phyloP scores from a whole-genome alignment of 2,113 vertebrate species.

The Felis chaus region DNA sequence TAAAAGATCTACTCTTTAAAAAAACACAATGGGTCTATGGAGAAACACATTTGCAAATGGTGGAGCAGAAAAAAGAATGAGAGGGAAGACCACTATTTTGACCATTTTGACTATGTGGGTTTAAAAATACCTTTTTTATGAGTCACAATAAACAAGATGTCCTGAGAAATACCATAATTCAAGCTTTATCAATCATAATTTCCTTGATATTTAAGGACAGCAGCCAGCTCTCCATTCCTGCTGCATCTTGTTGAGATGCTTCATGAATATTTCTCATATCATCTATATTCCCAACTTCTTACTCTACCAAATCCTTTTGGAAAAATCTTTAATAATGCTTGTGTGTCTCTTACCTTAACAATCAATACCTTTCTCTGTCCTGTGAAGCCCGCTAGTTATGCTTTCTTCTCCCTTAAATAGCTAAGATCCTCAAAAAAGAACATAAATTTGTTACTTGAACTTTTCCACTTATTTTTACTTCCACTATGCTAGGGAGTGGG shows the following conservation, averaged over 20 bases:
- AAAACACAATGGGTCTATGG: neutral
- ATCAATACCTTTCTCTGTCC: neutral
- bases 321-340: neutral
- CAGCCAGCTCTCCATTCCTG: neutral
- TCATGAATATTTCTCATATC: neutral
- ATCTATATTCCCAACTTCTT: neutral
- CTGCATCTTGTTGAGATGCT: neutral
- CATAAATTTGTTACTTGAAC: neutral
- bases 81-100: neutral
- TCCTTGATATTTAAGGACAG: neutral
- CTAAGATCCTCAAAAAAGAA: neutral
- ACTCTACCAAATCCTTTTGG: neutral
- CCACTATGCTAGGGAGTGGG: neutral
- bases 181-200: neutral
- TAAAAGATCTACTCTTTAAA: too few relatives aligned
- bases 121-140: neutral
- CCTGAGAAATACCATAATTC: neutral
- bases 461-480: neutral
- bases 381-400: neutral
- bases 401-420: neutral
- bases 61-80: neutral
- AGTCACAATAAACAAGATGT: neutral
- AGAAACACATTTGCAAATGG: neutral
- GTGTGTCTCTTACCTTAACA: neutral
- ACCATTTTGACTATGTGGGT: neutral